phyloP scores from a whole-genome alignment of 2,888 invertebrate species.

The Ligdia adustata region DNA sequence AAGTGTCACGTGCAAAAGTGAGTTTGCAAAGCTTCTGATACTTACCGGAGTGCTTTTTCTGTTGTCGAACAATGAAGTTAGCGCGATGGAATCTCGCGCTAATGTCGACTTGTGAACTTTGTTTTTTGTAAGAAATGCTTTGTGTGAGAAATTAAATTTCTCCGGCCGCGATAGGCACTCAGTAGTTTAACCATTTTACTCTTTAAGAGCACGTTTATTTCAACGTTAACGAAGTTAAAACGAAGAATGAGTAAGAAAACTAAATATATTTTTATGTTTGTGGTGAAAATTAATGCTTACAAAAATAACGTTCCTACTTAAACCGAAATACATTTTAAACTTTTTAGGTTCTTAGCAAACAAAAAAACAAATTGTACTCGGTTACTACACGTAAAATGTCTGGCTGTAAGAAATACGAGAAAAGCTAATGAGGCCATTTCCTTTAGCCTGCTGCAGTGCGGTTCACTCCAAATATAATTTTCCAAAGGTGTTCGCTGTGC shows the following conservation, averaged over 20 bases:
- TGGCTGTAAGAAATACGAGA: constrained; percentile 71
- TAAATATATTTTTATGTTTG: no score
- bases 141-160: constrained; percentile 1
- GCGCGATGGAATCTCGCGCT: constrained; percentile 43
- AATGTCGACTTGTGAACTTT: constrained; percentile 16
- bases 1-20: constrained; percentile 53
- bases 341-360: no score
- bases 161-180: not conserved
- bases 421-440: constrained; percentile 80
- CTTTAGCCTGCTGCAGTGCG: constrained; percentile 70
- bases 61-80: constrained; percentile 53
- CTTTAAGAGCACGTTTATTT: no score
- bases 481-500: constrained; percentile 69
- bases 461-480: constrained; percentile 73
- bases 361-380: no score
- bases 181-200: no score
- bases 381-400: constrained; percentile 75
- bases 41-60: constrained; percentile 45
- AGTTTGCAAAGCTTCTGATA: constrained; percentile 46
- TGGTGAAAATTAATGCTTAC: no score
- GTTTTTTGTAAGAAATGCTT: constrained; percentile 3
- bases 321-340: no score
- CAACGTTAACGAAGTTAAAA: no score
- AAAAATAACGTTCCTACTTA: no score
- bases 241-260: no score